These are phyloP conservation scores for Trichoplusia ni DNA, from an alignment of 1,140 invertebrate genomes.

Conservation along the genomic window DNA sequence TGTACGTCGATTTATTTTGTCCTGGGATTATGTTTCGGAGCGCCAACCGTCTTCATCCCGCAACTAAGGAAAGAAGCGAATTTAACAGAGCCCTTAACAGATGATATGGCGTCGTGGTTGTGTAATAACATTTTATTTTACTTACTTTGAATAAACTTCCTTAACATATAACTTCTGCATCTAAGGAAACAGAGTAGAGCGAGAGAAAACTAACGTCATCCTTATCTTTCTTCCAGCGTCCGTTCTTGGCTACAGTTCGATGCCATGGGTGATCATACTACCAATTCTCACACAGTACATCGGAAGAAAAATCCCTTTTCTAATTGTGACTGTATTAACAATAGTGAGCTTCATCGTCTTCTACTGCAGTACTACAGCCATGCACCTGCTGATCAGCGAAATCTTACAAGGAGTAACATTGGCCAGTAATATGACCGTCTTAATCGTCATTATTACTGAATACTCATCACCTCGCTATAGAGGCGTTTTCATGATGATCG, in stretches of 20 bases:
- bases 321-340: conserved; percentile 31
- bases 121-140: conserved; percentile 17
- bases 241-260: conserved; percentile 34
- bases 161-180: too few species aligned
- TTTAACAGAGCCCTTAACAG: conserved; percentile 27
- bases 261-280: conserved; percentile 40
- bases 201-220: too few species aligned
- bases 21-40: conserved; percentile 36
- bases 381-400: conserved; percentile 42
- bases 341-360: conserved; percentile 40
- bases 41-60: conserved; percentile 39
- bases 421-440: conserved; percentile 28
- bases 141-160: too few species aligned
- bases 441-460: conserved; percentile 44
- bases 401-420: conserved; percentile 36
- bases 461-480: conserved; percentile 47
- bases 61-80: conserved; percentile 38
- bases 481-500: conserved; percentile 48
- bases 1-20: conserved; percentile 34
- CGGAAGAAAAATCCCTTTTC: conserved; percentile 41
- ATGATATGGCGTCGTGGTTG: conserved; percentile 39
- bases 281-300: conserved; percentile 34
- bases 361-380: conserved; percentile 39
- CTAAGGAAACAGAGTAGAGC: too few species aligned
- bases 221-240: conserved; percentile 44